Percentiles rank a stretch among this genome's conserved stretches.
Conservation (phyloP, 2,797 vertebrate genomes). For the Acridotheres tristis region DNA sequence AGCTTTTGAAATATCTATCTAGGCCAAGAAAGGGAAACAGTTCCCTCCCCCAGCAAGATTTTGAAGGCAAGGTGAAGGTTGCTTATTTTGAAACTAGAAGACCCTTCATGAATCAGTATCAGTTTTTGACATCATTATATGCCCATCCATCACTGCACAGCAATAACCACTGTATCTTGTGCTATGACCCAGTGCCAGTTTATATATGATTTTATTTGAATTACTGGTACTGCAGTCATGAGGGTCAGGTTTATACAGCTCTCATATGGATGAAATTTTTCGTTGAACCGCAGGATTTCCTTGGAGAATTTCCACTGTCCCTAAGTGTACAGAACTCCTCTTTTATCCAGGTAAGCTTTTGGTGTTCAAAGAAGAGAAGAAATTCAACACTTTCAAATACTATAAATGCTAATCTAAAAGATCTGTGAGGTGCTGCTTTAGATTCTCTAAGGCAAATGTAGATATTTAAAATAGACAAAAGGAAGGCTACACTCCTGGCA, state of each 20-base stretch:
- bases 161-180: neutral
- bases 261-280: neutral
- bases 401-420: neutral
- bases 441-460: neutral
- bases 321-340: neutral
- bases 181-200: neutral
- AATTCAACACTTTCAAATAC: neutral
- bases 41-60: neutral
- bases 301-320: neutral
- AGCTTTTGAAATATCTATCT: constrained; percentile 8
- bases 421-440: neutral
- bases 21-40: neutral
- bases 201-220: neutral
- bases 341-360: neutral
- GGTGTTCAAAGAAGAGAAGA: neutral
- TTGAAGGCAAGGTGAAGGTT: constrained; percentile 34
- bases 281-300: neutral
- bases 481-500: neutral
- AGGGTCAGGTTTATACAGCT: neutral
- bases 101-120: constrained; percentile 34
- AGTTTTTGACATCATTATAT: neutral
- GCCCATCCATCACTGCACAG: neutral
- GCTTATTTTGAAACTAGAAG: constrained; percentile 25
- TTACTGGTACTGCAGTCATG: neutral
- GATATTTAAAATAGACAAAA: neutral